These are phyloP conservation scores for Tachina grossa DNA, from an alignment of 2,888 invertebrate genomes.

Conservation along the genomic window DNA sequence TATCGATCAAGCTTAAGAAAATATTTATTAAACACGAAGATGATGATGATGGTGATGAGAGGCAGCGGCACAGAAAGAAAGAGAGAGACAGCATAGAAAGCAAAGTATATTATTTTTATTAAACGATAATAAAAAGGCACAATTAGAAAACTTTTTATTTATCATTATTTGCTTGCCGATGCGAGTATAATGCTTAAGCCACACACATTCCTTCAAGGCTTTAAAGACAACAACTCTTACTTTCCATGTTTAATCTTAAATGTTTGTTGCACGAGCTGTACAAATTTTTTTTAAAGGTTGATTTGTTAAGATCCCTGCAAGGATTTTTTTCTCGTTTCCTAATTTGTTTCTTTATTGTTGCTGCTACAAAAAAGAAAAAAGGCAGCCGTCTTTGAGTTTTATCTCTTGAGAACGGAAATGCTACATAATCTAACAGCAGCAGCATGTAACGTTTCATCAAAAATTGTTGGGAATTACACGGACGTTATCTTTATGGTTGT, in stretches of 20 bases:
- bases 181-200: slow-evolving; percentile 7
- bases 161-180: neutral
- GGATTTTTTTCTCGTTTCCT: slow-evolving; percentile 24
- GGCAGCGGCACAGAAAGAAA: too few species aligned
- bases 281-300: neutral
- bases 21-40: too few species aligned
- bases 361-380: neutral
- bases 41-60: too few species aligned
- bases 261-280: slow-evolving; percentile 11
- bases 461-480: slow-evolving; percentile 31
- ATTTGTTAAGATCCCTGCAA: slow-evolving; percentile 21
- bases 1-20: neutral
- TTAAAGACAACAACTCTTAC: slow-evolving; percentile 1
- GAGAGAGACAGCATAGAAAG: neutral
- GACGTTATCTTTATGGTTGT: slow-evolving; percentile 28
- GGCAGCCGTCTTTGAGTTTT: neutral
- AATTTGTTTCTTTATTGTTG: neutral
- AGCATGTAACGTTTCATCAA: slow-evolving; percentile 21
- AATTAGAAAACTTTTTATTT: slow-evolving; percentile 45
- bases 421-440: slow-evolving; percentile 24
- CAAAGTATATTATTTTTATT: slow-evolving; percentile 75
- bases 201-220: slow-evolving; percentile 19
- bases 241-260: neutral
- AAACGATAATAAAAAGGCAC: slow-evolving; percentile 77
- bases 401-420: slow-evolving; percentile 18